Evolutionary conservation across 2,888 invertebrate species (phyloP).

Genomic region (Leptinotarsa peninsularis): DNA sequence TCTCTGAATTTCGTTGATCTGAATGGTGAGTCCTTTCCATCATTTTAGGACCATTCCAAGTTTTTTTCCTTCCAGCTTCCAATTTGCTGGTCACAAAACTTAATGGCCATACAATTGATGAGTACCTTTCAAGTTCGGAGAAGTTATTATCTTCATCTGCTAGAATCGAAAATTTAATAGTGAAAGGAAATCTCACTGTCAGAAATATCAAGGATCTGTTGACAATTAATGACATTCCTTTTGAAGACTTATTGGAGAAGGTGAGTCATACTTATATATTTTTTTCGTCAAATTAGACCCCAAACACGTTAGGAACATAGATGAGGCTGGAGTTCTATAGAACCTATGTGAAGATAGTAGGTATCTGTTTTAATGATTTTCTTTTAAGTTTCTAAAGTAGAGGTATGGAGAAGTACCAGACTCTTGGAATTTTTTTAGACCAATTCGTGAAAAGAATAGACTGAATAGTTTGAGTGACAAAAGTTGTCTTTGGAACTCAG

Average conservation of each 20-base stretch:
- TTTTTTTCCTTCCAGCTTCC: constrained; percentile 49
- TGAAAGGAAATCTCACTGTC: constrained; percentile 51
- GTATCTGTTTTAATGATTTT: too few species aligned
- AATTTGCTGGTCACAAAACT: constrained; percentile 48
- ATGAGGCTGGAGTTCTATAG: too few species aligned
- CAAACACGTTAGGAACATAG: too few species aligned
- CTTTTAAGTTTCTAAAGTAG: too few species aligned
- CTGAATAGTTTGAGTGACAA: too few species aligned
- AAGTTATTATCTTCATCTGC: constrained; percentile 45
- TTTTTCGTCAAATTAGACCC: neutral
- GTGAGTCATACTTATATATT: constrained; percentile 43
- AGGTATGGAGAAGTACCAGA: too few species aligned
- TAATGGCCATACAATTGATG: constrained; percentile 52
- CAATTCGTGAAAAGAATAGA: too few species aligned
- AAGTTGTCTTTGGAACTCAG: too few species aligned
- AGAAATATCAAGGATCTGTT: constrained; percentile 41
- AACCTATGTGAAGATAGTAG: too few species aligned
- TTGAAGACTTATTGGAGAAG: constrained; percentile 47
- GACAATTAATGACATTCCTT: constrained; percentile 50
- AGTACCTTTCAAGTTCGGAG: constrained; percentile 50
- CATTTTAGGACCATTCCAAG: neutral
- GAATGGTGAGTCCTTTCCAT: constrained; percentile 41
- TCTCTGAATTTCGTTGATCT: constrained; percentile 50
- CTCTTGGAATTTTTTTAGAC: too few species aligned
- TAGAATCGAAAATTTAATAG: constrained; percentile 49